Evolutionary conservation across 2,113 vertebrate genomes (phyloP).

Genomic region (Alligator sinensis): DNA sequence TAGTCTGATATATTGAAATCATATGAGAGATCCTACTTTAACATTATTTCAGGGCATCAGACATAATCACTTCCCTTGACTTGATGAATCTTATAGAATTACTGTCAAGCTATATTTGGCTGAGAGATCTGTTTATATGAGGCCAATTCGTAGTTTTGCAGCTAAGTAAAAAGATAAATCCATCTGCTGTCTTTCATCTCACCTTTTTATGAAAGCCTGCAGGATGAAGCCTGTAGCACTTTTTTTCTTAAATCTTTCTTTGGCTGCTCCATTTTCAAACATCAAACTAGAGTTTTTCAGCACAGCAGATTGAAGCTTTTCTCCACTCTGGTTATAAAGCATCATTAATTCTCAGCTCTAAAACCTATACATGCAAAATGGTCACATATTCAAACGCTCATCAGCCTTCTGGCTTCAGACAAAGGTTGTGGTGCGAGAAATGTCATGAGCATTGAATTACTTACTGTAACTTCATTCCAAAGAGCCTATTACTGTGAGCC

Average conservation of each 20-base stretch:
- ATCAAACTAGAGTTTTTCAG: constrained; percentile 67
- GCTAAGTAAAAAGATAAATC: constrained; percentile 79
- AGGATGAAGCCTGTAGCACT: constrained; percentile 62
- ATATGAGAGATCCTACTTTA: constrained; percentile 33
- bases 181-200: constrained; percentile 79
- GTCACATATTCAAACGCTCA: constrained; percentile 43
- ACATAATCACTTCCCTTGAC: constrained; percentile 71
- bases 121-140: constrained; percentile 78
- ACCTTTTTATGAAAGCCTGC: constrained; percentile 72
- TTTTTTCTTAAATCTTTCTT: constrained; percentile 55
- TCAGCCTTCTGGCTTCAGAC: constrained; percentile 35
- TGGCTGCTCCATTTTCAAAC: constrained; percentile 71
- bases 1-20: constrained; percentile 53
- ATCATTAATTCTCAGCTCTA: constrained; percentile 64
- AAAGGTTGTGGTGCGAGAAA: not conserved
- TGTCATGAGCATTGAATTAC: not conserved
- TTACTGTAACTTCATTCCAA: not conserved
- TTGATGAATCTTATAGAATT: constrained; percentile 77
- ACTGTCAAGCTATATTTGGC: constrained; percentile 76
- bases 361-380: constrained; percentile 55
- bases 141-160: constrained; percentile 73
- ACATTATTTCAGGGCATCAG: constrained; percentile 61
- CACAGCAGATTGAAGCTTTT: constrained; percentile 54
- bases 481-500: not conserved
- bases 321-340: constrained; percentile 61